Percentiles rank a stretch among this genome's conserved stretches.
phyloP scores from a whole-genome alignment of 1,140 invertebrate species.

The Procambarus clarkii region DNA sequence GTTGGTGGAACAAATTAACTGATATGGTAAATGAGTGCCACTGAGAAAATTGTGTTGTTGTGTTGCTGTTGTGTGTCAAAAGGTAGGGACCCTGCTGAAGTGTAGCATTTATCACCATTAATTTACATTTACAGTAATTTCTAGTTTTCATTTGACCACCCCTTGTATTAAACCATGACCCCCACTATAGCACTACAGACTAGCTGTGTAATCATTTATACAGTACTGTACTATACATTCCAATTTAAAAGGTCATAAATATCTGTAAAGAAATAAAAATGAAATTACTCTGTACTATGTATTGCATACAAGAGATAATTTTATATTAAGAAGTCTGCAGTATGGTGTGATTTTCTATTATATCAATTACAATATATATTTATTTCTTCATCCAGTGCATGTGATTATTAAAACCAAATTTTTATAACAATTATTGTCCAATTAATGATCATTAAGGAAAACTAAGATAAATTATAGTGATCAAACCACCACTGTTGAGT shows the following conservation, averaged over 20 bases:
- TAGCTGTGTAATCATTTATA: background rate
- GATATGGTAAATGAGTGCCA: no score
- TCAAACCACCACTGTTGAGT: constrained; percentile 74
- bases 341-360: background rate
- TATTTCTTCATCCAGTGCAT: background rate
- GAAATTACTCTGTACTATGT: no score
- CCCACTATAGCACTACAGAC: background rate
- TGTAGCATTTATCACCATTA: no score
- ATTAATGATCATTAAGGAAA: background rate
- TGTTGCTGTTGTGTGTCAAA: no score
- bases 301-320: no score
- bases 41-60: no score
- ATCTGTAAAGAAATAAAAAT: background rate
- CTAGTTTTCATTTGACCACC: no score
- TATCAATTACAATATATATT: background rate
- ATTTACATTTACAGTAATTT: no score
- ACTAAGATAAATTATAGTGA: constrained; percentile 26
- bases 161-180: background rate
- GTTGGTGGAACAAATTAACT: no score
- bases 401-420: background rate
- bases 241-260: background rate
- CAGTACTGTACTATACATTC: background rate
- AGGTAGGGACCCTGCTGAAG: no score
- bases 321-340: no score
- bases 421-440: background rate